Evolutionary conservation across 1,140 invertebrate species (phyloP), one percentile per base, ranked within the genome.

Genomic region (Pemphigus obesinymphae): DNA sequence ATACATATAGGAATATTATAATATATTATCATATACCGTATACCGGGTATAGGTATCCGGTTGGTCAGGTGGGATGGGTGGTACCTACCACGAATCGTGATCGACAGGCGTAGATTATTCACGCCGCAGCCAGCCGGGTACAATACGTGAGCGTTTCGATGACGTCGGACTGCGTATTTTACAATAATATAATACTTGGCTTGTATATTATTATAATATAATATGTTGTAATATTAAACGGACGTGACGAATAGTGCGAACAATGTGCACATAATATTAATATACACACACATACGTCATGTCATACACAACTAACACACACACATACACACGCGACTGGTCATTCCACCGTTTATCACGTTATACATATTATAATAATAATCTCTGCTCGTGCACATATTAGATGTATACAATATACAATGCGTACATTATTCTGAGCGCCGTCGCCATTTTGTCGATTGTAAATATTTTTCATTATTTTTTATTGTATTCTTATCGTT

Each of bases 401-500:
- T 29, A 34, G 26, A 34, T 17, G 61, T 63, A 20, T 34, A 31
- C 26, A 58, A 58, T n/a, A n/a, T n/a, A n/a, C n/a, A n/a, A n/a
- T n/a, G n/a, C n/a, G n/a, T n/a, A n/a, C n/a, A n/a, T n/a, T n/a
- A n/a, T n/a, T n/a, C n/a, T n/a, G n/a, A n/a, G n/a, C n/a, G n/a
- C n/a, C 15, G 23, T 23, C 26, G 68, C 68, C 68, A 72, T 72
- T 72, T 72, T 72, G 66, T 29, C 68, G 43, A 20, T 15, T 29
- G 43, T 11, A 29, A 72, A 72, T 31, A 29, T 72, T 48, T 72
- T 29, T 72, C 20, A 48, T 48, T 20, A 17, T 10, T 48, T 29
- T 72, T 72, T 72, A 48, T 29, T 29, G 26, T 72, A n/a, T n/a
- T 72, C 15, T 72, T 72, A 66, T 15, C 37, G 66, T 43, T 68